Percentiles rank a stretch among this genome's conserved stretches.
These are phyloP conservation scores for Alviniconcha marisindica DNA, from an alignment of 1,140 invertebrate species.

Conservation along the genomic window DNA sequence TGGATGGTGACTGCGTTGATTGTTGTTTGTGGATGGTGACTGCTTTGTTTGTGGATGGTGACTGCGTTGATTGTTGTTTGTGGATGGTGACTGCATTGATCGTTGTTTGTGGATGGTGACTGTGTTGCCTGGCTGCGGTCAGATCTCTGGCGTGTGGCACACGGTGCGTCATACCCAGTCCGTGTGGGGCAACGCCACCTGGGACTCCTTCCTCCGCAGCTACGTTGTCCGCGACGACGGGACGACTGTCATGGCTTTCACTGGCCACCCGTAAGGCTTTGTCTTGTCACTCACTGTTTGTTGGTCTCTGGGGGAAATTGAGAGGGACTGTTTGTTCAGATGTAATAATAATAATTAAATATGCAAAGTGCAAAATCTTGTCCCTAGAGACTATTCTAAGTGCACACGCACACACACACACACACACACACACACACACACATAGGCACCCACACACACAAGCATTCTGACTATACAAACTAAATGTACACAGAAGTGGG, in stretches of 20 bases:
- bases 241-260: constrained; percentile 27
- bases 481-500: too few species aligned
- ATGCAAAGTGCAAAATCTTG: too few species aligned
- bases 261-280: constrained; percentile 31
- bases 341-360: too few species aligned
- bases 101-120: not conserved
- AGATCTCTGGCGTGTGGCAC: constrained; percentile 36
- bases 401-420: too few species aligned
- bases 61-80: not conserved
- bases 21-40: too few species aligned
- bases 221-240: constrained; percentile 17
- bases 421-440: too few species aligned
- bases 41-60: not conserved
- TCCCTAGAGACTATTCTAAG: too few species aligned
- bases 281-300: not conserved
- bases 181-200: constrained; percentile 37
- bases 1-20: too few species aligned
- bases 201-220: constrained; percentile 27
- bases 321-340: too few species aligned
- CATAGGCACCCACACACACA: too few species aligned
- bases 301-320: too few species aligned
- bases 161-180: constrained; percentile 24
- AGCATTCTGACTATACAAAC: too few species aligned
- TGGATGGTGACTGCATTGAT: not conserved
- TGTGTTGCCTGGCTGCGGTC: not conserved